A percentile compares a stretch with the other conserved stretches of the same genome.
Evolutionary conservation across 1,140 invertebrate genomes (phyloP).

Genomic region (Aphaenogaster ashmeadi): DNA sequence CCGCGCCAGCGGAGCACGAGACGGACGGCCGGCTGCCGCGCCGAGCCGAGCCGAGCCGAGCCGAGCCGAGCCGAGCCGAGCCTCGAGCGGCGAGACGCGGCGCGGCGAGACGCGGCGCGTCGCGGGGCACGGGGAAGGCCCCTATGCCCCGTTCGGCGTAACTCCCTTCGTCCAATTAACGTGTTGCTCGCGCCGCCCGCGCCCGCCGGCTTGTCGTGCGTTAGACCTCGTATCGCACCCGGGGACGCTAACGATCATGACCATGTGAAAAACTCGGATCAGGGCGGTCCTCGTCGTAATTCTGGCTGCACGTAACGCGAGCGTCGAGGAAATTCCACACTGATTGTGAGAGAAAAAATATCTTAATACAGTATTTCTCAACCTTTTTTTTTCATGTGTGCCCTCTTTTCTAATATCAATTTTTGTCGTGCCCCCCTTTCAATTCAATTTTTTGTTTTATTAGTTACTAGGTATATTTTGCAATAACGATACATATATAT

Average conservation of each 20-base stretch:
- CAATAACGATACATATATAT: no score
- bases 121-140: conserved; percentile 15
- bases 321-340: background rate
- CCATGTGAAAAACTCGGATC: conserved; percentile 31
- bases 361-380: no score
- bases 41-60: conserved; percentile 11
- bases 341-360: no score
- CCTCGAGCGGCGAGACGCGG: background rate
- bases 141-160: conserved; percentile 71
- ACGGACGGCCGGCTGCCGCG: conserved; percentile 50
- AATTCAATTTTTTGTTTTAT: no score
- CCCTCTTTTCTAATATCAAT: no score
- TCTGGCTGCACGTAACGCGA: background rate
- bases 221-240: background rate
- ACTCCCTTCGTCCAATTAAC: conserved; percentile 72
- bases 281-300: background rate
- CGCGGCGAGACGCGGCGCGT: conserved; percentile 7
- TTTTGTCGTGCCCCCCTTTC: no score
- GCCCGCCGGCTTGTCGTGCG: conserved; percentile 11
- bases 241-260: conserved; percentile 21
- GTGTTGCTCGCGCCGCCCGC: conserved; percentile 11
- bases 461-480: no score
- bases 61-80: background rate
- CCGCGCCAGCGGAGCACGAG: conserved; percentile 60
- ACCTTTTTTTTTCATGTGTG: no score